A percentile compares a stretch with the other conserved stretches of the same genome.
These are phyloP conservation scores for Ptilorrhoa leucosticta DNA, from an alignment of 2,113 vertebrate genomes.

Conservation along the genomic window DNA sequence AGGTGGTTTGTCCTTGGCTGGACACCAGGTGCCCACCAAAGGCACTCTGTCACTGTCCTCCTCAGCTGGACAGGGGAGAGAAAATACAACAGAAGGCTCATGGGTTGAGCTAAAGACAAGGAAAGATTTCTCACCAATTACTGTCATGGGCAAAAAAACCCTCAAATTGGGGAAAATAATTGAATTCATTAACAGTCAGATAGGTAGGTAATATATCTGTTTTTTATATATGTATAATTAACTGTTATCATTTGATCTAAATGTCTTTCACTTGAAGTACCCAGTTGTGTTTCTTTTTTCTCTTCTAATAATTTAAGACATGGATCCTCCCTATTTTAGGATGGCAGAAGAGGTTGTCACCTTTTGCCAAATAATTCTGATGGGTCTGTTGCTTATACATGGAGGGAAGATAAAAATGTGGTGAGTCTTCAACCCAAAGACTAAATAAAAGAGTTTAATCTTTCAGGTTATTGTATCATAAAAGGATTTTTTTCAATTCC, in stretches of 20 bases:
- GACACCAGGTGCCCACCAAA: background rate
- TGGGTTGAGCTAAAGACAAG: background rate
- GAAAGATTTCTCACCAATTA: background rate
- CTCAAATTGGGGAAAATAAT: background rate
- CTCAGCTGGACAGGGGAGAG: background rate
- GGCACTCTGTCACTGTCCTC: background rate
- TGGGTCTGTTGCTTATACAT: background rate
- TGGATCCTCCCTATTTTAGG: background rate
- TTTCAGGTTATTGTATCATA: background rate
- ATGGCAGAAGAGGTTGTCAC: background rate
- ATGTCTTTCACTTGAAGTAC: background rate
- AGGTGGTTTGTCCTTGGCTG: background rate
- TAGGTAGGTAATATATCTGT: background rate
- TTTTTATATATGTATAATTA: background rate
- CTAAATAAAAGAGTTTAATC: background rate
- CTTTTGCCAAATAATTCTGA: background rate
- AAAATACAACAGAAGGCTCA: background rate
- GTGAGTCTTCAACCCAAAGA: background rate
- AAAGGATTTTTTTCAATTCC: background rate
- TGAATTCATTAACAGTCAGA: background rate
- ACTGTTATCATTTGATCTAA: accelerated
- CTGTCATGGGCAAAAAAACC: background rate
- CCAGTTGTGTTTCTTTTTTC: background rate
- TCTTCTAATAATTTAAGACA: background rate
- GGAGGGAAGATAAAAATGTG: background rate